phyloP scores from a whole-genome alignment of 2,888 invertebrate genomes.

The Boloria euphrosyne region DNA sequence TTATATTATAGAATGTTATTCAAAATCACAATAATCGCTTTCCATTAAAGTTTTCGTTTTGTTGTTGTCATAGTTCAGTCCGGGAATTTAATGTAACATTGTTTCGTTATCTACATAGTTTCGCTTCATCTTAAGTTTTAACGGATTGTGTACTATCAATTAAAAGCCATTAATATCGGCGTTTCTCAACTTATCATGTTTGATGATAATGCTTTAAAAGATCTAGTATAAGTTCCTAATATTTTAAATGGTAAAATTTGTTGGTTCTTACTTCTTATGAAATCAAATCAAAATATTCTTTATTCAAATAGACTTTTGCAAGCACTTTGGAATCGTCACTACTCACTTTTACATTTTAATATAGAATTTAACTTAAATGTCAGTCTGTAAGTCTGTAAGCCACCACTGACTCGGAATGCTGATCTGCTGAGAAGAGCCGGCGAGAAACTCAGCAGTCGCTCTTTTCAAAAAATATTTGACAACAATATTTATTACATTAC shows the following conservation, averaged over 20 bases:
- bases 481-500: too few relatives aligned
- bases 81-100: constrained; percentile 41
- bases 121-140: constrained; percentile 33
- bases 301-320: too few relatives aligned
- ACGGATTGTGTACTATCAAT: constrained; percentile 37
- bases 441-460: too few relatives aligned
- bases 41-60: constrained; percentile 31
- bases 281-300: too few relatives aligned
- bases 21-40: constrained; percentile 24
- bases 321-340: too few relatives aligned
- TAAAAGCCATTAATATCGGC: constrained; percentile 27
- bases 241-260: constrained; percentile 3
- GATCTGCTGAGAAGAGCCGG: too few relatives aligned
- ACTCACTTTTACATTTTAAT: too few relatives aligned
- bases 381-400: too few relatives aligned
- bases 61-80: constrained; percentile 36
- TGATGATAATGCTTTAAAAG: constrained; percentile 5
- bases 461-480: too few relatives aligned
- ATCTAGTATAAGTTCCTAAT: neutral
- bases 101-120: constrained; percentile 43
- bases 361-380: too few relatives aligned
- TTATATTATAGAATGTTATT: constrained; percentile 9
- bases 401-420: too few relatives aligned
- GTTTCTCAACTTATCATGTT: constrained; percentile 29
- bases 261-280: too few relatives aligned